Percentiles rank a stretch among this genome's conserved stretches.
These are phyloP conservation scores for Conchocele bisecta DNA, from an alignment of 2,888 invertebrate species.

Conservation along the genomic window DNA sequence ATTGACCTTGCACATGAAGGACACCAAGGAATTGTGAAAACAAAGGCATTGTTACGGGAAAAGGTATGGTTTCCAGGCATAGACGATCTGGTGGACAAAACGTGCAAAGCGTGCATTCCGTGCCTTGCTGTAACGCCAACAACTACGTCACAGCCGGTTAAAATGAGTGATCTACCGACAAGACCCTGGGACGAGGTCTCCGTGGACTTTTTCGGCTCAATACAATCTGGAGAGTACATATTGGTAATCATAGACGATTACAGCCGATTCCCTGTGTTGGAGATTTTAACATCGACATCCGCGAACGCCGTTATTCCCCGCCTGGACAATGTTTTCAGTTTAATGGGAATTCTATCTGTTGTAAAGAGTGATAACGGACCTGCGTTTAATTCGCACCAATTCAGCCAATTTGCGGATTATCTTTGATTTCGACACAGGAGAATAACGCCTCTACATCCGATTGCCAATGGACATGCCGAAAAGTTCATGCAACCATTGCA, in stretches of 20 bases:
- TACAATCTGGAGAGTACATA: conserved; percentile 36
- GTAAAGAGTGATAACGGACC: conserved; percentile 55
- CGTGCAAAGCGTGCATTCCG: conserved; percentile 35
- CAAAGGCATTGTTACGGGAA: conserved; percentile 54
- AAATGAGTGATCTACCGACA: conserved; percentile 43
- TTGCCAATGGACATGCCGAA: background rate
- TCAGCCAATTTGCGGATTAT: conserved; percentile 30
- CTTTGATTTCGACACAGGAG: conserved; percentile 32
- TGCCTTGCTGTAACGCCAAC: conserved; percentile 20
- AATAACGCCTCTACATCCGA: conserved; percentile 28
- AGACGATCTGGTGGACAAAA: conserved; percentile 29
- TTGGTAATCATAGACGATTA: conserved; percentile 61
- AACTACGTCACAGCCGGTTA: conserved; percentile 34
- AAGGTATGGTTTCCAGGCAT: conserved; percentile 41
- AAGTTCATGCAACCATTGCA: background rate
- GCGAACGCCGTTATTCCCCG: conserved; percentile 38
- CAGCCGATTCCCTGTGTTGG: conserved; percentile 50
- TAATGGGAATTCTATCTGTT: conserved; percentile 43
- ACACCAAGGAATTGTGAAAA: conserved; percentile 63
- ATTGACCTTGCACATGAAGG: conserved; percentile 60
- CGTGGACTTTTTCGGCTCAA: conserved; percentile 49
- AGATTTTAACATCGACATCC: conserved; percentile 37
- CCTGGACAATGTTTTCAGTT: conserved; percentile 44
- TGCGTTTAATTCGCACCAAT: conserved; percentile 37
- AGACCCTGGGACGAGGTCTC: conserved; percentile 29